Percentiles rank a stretch among this genome's conserved stretches.
phyloP scores from a whole-genome alignment of 2,797 vertebrate genomes.

The Somateria mollissima region DNA sequence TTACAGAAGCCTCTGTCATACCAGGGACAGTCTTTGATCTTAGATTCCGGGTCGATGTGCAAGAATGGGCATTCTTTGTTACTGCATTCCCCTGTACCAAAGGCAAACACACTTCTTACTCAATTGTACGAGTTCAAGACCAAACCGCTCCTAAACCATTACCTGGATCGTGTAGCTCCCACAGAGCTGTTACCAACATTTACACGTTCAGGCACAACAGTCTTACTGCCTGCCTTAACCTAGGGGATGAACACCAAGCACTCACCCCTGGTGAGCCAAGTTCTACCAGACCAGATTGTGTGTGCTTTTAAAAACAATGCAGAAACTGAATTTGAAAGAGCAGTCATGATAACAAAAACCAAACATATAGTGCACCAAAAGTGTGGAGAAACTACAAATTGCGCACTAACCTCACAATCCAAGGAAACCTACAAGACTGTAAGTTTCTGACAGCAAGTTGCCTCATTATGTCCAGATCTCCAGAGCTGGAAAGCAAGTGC shows the following conservation, averaged over 20 bases:
- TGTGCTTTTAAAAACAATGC: slow-evolving; percentile 5
- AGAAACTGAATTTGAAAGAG: neutral
- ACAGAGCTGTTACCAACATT: neutral
- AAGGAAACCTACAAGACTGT: slow-evolving; percentile 63
- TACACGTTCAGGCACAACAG: neutral
- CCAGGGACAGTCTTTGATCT: slow-evolving; percentile 99
- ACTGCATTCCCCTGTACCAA: slow-evolving; percentile 92
- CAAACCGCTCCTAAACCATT: neutral
- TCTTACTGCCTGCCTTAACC: slow-evolving; percentile 18
- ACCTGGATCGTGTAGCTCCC: neutral
- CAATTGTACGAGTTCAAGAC: neutral
- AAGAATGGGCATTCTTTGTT: slow-evolving; percentile 99
- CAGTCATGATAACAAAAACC: slow-evolving; percentile 18
- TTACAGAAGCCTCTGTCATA: slow-evolving; percentile 99
- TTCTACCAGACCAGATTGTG: neutral
- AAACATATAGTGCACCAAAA: slow-evolving; percentile 51
- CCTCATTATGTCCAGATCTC: slow-evolving; percentile 60
- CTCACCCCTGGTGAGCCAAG: too few relatives aligned
- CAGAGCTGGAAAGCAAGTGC: slow-evolving; percentile 59
- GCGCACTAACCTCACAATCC: slow-evolving; percentile 41
- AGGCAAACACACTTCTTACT: slow-evolving; percentile 16
- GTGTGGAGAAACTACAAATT: slow-evolving; percentile 42
- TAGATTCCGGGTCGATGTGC: slow-evolving; percentile 98
- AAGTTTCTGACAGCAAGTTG: slow-evolving; percentile 59
- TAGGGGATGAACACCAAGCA: too few relatives aligned